Base-by-base conservation (phyloP, 2,888 invertebrate species). In the Trichopoda pennipes region DNA sequence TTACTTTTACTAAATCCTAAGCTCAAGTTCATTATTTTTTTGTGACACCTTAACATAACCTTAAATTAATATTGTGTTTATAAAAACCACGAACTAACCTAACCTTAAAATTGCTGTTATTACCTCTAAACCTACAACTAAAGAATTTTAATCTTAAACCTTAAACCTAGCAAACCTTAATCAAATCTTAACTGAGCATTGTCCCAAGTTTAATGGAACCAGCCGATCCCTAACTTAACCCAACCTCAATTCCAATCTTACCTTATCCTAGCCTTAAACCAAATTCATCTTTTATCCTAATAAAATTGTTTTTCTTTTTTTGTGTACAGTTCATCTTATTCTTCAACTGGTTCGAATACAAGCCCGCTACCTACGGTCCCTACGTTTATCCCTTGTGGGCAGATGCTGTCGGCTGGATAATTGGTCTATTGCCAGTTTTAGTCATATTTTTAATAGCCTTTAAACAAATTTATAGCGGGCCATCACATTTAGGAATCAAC, bases 351-450 rank as follows among this genome's bases (percentile, higher is more conserved):
- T 93, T 95, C 64, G 95, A 95, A 87, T 95, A 95, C 88, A 94
- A 94, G 85, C 95, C 95, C 0, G 93, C 95, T 0, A 94, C 93
- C 0, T 95, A 95, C 86, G 95, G 95, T 0, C 92, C 93, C 83
- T 96, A 96, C 88, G 93, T 94, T n/a, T 96, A 96, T 88, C 96
- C 96, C 1, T 91, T 92, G 87, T 96, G 95, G 96, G 96, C 96
- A 0, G 94, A 96, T 87, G 93, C 93, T 0, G 93, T 95, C 3
- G 96, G 96, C 10, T 96, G 96, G 95, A 91, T 93, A 0, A 90
- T 96, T 58, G 95, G 96, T 0, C 92, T 95, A n/a, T 88, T 95
- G 70, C 96, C 96, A 0, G 94, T 96, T 9, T 88, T 93, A 19
- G 93, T 95, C 2, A 94, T 95, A 60, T 91, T 95, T 6, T 85